A percentile compares a stretch with the other conserved stretches of the same genome.
Conservation (phyloP, 2,888 invertebrate genomes). For the Drosophila macrospina region DNA sequence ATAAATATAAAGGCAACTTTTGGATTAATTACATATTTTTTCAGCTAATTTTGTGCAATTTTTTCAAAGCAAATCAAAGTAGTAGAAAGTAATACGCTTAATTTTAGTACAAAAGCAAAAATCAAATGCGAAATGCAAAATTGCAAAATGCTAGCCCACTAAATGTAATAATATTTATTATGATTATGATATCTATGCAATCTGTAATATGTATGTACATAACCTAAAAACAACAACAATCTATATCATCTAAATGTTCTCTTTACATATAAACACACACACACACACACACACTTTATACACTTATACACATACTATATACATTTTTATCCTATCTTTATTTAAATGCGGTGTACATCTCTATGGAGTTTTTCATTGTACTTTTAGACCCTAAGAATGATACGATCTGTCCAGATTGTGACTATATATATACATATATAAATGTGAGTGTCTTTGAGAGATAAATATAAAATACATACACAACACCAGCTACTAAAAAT, state of each 20-base stretch:
- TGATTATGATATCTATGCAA: slow-evolving; percentile 40
- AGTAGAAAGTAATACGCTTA: slow-evolving; percentile 73
- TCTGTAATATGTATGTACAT: slow-evolving; percentile 38
- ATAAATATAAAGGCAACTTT: slow-evolving; percentile 12
- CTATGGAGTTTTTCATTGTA: slow-evolving; percentile 34
- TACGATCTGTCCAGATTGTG: slow-evolving; percentile 68
- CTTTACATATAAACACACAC: slow-evolving; percentile 28
- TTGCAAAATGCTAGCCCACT: slow-evolving; percentile 61
- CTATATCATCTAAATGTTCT: slow-evolving; percentile 44
- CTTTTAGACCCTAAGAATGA: slow-evolving; percentile 44
- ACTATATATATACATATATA: slow-evolving; percentile 40
- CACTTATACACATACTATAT: slow-evolving; percentile 10
- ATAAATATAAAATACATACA: slow-evolving; percentile 36
- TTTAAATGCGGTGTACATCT: slow-evolving; percentile 28
- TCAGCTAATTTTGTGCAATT: slow-evolving; percentile 55
- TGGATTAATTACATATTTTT: slow-evolving; percentile 26
- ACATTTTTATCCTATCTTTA: slow-evolving; percentile 26
- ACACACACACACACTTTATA: slow-evolving; percentile 30
- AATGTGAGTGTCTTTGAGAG: slow-evolving; percentile 76
- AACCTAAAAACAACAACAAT: slow-evolving; percentile 10
- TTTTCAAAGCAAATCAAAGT: slow-evolving; percentile 32
- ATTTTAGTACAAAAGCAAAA: slow-evolving; percentile 79
- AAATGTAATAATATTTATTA: slow-evolving; percentile 69
- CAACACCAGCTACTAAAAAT: slow-evolving; percentile 49
- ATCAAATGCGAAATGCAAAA: slow-evolving; percentile 43